phyloP scores from a whole-genome alignment of 2,797 vertebrate genomes.

The Dendrocincla fuliginosa region DNA sequence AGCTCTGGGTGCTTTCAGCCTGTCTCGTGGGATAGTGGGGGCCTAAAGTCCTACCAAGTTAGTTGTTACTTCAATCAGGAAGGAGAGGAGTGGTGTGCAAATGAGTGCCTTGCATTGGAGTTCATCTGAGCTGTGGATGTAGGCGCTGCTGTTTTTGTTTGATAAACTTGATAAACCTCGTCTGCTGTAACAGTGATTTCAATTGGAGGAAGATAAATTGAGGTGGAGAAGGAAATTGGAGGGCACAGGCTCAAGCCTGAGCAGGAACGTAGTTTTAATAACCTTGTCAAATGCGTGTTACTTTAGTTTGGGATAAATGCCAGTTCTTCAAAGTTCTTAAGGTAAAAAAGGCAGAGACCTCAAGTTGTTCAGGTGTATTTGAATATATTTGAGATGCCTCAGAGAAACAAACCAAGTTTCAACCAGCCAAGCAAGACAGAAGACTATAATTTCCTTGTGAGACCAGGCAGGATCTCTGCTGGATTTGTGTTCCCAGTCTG shows the following conservation, averaged over 20 bases:
- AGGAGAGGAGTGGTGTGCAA: background rate
- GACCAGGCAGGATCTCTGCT: background rate
- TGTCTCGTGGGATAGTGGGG: background rate
- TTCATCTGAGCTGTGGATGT: background rate
- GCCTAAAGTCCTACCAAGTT: background rate
- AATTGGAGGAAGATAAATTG: slow-evolving; percentile 60
- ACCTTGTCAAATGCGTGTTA: background rate
- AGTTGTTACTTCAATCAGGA: background rate
- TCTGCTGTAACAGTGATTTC: slow-evolving; percentile 22
- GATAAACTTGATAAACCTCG: slow-evolving; percentile 51
- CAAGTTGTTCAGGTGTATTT: background rate
- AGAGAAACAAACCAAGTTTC: background rate
- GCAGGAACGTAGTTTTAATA: slow-evolving; percentile 30
- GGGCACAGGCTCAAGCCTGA: slow-evolving; percentile 16
- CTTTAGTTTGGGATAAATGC: background rate
- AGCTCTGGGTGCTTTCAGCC: background rate
- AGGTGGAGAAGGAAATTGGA: slow-evolving; percentile 55
- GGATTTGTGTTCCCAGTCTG: background rate
- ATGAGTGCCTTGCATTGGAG: background rate
- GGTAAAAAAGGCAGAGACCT: background rate
- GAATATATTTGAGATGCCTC: background rate
- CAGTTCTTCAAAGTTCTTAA: background rate
- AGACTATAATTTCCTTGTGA: background rate
- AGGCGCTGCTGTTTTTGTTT: slow-evolving; percentile 25
- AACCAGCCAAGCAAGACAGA: background rate